Base-by-base conservation (phyloP, 2,888 invertebrate genomes). In the Phlogophora meticulosa region DNA sequence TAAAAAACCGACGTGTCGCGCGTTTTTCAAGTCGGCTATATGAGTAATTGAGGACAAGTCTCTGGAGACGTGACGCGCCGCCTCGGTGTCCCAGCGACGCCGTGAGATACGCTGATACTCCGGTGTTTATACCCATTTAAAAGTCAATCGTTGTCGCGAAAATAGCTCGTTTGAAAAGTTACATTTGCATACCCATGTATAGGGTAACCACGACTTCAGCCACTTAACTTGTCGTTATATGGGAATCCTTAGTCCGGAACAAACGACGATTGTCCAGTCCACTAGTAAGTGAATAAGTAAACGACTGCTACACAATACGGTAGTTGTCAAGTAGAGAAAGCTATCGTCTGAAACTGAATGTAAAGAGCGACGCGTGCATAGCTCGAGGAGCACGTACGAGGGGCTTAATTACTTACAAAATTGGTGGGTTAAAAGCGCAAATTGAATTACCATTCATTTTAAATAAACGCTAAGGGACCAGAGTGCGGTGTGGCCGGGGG, bases 401-500 rank as follows among this genome's bases (percentile, higher is more conserved):
- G 17, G n/a, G 36, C 40, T 76, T 82, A 77, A 78, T 86, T 86
- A 74, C 75, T 76, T 72, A 83, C 76, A 74, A 74, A 85, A 84
- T 78, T 83, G 72, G 71, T 64, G 84, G 85, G 88, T 85, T 82
- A 85, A 88, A 86, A 89, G 88, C 82, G 89, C 88, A 92, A 93
- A 94, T 94, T 94, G 90, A 94, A 94, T 93, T 92, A 92, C 87
- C 88, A 91, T 91, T 61, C 86, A 85, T 87, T 94, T 93, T 92
- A 91, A 93, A 94, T 94, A 93, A 94, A 90, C 85, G 89, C 86
- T 87, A 76, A 78, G 81, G 87, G 84, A 43, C 40, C 53, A 80
- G 76, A 76, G 75, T 76, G 72, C 49, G 32, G 83, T 70, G 75
- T 69, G 68, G 63, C 75, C 73, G 75, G 82, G 81, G 78, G 78